phyloP scores from a whole-genome alignment of 2,797 vertebrate genomes.

The Pseudochirops corinnae region DNA sequence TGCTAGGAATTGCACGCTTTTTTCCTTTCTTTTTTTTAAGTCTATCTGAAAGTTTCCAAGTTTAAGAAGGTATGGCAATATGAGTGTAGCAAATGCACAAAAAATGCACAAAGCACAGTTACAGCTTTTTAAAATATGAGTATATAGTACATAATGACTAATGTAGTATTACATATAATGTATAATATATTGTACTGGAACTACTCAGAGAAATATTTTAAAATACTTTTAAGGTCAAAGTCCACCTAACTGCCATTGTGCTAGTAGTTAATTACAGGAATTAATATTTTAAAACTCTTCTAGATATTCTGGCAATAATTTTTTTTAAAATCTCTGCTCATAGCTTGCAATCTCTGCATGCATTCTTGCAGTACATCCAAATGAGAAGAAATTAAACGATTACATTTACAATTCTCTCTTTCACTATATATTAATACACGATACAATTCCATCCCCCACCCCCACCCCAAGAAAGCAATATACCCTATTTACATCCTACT shows the following conservation, averaged over 20 bases:
- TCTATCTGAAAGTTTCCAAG: conserved; percentile 40
- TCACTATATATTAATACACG: neutral
- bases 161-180: neutral
- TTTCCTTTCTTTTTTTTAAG: conserved; percentile 14
- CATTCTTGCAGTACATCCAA: neutral
- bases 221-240: conserved; percentile 31
- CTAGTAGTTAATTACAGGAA: conserved; percentile 15
- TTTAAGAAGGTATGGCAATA: conserved; percentile 57
- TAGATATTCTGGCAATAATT: neutral
- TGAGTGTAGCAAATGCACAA: conserved; percentile 17
- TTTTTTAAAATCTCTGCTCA: neutral
- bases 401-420: neutral
- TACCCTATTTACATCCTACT: neutral
- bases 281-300: conserved; percentile 28
- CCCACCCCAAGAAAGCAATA: neutral
- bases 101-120: neutral
- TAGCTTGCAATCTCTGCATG: neutral
- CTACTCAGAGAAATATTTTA: conserved; percentile 43
- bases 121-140: neutral
- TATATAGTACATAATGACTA: neutral
- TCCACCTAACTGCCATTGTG: conserved; percentile 19
- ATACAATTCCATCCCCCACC: neutral
- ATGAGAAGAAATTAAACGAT: neutral
- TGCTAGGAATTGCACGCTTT: conserved; percentile 66
- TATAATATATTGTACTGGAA: conserved; percentile 1